Evolutionary conservation across 1,140 invertebrate genomes (phyloP), one percentile per base, ranked within the genome.

Genomic region (Metopolophium dirhodum): DNA sequence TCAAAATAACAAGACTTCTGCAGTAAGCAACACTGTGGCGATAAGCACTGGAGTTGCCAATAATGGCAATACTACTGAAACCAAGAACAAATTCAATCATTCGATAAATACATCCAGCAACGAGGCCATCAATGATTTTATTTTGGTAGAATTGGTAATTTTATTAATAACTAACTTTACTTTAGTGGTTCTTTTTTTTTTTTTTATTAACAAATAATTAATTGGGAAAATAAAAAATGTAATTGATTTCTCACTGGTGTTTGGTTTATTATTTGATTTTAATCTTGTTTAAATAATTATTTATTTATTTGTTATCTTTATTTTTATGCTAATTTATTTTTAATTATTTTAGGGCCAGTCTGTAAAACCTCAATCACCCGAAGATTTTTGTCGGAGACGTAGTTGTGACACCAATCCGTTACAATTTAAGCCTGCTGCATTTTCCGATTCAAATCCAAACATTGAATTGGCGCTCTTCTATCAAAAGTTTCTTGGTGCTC

Each of bases 61-160:
- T 93, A 96, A 96, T 94, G 95, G 95, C 91, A 96, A 96, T 94
- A 94, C 54, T 95, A 94, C 51, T 94, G 95, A 26, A 95, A 95
- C 94, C 95, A 95, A 94, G 95, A 95, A 94, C 95, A 95, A 37
- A 95, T 20, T 54, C 93, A 77, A 90, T 93, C 93, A 87, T 26
- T 68, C 82, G 96, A 95, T 91, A 96, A 96, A 93, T 86, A 86
- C 82, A 86, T 93, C 91, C 94, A 97, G 91, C 26, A 93, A 86
- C 23, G 91, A 93, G 37, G 51, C 77, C 82, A 93, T 93, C 91
- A 93, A 97, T 94, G 97, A 97, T 95, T 97, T 97, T 96, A 97
- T 97, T 95, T 96, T 97, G 96, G 96, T 97, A 95, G 97, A 97
- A 95, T 96, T 97, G 96, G 96, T 97, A 96, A 96, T 96, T 96